phyloP scores from a whole-genome alignment of 2,113 vertebrate species.

The Otolemur garnettii region DNA sequence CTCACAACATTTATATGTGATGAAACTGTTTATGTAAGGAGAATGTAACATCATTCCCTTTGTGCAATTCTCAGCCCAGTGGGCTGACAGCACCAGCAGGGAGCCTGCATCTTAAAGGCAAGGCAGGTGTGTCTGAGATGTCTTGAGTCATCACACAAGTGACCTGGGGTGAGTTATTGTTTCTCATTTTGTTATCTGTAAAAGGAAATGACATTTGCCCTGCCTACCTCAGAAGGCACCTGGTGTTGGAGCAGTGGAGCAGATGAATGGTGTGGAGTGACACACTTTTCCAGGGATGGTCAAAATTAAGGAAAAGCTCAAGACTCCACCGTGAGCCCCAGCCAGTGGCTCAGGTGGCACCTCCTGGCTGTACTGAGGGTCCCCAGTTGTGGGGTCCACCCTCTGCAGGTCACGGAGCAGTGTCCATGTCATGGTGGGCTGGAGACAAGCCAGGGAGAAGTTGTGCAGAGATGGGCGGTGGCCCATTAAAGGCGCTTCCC shows the following conservation, averaged over 20 bases:
- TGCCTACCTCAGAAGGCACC: background rate
- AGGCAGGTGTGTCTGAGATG: background rate
- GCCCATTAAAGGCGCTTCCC: accelerated
- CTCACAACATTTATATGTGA: background rate
- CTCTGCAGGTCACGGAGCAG: accelerated
- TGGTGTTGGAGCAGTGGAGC: too few species aligned
- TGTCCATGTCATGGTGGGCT: accelerated
- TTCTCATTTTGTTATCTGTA: background rate
- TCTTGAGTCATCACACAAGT: too few species aligned
- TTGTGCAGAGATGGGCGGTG: accelerated
- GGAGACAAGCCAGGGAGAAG: accelerated
- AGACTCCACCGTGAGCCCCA: accelerated
- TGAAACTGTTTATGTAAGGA: background rate
- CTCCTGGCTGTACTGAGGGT: accelerated
- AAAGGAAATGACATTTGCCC: accelerated
- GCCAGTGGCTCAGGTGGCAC: accelerated
- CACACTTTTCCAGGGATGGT: background rate
- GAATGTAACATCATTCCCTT: accelerated
- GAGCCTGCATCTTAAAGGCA: too few species aligned
- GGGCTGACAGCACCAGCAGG: accelerated
- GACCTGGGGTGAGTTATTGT: too few species aligned
- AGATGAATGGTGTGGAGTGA: too few species aligned
- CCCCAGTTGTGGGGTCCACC: accelerated
- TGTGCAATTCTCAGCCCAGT: background rate
- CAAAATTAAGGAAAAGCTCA: accelerated